Evolutionary conservation across 1,140 invertebrate species (phyloP).

Genomic region (Drosophila repleta): DNA sequence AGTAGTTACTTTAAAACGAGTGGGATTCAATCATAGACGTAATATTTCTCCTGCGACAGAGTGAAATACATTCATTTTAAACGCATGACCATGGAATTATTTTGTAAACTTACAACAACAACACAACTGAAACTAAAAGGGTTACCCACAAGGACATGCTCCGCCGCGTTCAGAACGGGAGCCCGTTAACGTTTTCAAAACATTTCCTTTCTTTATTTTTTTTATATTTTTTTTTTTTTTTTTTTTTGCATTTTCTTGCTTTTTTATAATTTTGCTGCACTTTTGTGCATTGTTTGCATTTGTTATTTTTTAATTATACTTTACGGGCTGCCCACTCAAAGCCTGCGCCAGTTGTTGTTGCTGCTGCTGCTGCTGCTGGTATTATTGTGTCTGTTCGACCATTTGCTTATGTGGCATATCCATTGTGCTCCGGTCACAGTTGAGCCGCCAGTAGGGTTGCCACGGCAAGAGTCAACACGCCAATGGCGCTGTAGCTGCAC

Average conservation of each 20-base stretch:
- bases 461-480: constrained; percentile 55
- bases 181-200: constrained; percentile 30
- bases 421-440: constrained; percentile 60
- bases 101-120: constrained; percentile 31
- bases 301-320: constrained; percentile 79
- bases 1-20: constrained; percentile 37
- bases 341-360: constrained; percentile 22
- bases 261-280: constrained; percentile 42
- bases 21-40: constrained; percentile 35
- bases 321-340: constrained; percentile 22
- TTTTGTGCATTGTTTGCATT: constrained; percentile 45
- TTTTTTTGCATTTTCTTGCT: constrained; percentile 37
- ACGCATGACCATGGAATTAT: constrained; percentile 30
- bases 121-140: constrained; percentile 32
- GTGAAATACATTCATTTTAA: constrained; percentile 57
- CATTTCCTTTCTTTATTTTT: constrained; percentile 24
- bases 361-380: constrained; percentile 22
- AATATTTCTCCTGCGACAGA: constrained; percentile 17
- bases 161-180: constrained; percentile 38
- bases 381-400: constrained; percentile 20
- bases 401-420: constrained; percentile 40
- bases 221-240: constrained; percentile 37
- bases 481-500: constrained; percentile 62
- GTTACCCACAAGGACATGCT: constrained; percentile 61
- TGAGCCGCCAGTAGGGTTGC: constrained; percentile 56